Conservation (phyloP, 2,888 invertebrate species). For the Eurois occulta region DNA sequence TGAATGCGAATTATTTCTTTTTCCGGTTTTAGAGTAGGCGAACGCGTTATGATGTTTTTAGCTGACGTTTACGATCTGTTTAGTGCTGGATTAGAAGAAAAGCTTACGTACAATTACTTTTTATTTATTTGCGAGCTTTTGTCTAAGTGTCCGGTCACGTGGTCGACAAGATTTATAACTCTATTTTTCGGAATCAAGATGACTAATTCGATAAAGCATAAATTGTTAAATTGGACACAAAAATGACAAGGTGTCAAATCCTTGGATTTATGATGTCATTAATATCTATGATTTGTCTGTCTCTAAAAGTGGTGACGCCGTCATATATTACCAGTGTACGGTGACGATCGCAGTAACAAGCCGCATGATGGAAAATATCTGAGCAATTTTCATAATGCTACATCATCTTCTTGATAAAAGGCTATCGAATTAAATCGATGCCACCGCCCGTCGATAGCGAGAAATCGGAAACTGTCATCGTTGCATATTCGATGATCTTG, state of each 20-base stretch:
- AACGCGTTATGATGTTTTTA: slow-evolving; percentile 16
- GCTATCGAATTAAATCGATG: slow-evolving; percentile 34
- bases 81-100: slow-evolving; percentile 23
- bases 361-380: slow-evolving; percentile 36
- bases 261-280: slow-evolving; percentile 28
- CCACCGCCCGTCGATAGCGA: slow-evolving; percentile 13
- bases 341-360: slow-evolving; percentile 20
- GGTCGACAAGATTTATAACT: slow-evolving; percentile 5
- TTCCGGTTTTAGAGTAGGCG: slow-evolving; percentile 1
- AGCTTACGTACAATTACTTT: slow-evolving; percentile 20
- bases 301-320: slow-evolving; percentile 5
- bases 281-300: slow-evolving; percentile 42
- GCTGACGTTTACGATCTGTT: slow-evolving; percentile 34
- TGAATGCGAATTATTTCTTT: slow-evolving; percentile 18
- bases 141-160: slow-evolving; percentile 4
- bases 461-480: slow-evolving; percentile 46
- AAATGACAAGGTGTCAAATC: slow-evolving; percentile 26
- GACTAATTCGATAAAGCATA: not conserved
- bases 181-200: not conserved
- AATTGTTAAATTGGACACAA: slow-evolving; percentile 22
- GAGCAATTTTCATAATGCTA: slow-evolving; percentile 58
- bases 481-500: slow-evolving; percentile 57
- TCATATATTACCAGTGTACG: slow-evolving; percentile 19
- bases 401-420: slow-evolving; percentile 47
- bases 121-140: slow-evolving; percentile 33